Evolutionary conservation across 2,888 invertebrate species (phyloP).

Genomic region (Perizoma affinitatum): DNA sequence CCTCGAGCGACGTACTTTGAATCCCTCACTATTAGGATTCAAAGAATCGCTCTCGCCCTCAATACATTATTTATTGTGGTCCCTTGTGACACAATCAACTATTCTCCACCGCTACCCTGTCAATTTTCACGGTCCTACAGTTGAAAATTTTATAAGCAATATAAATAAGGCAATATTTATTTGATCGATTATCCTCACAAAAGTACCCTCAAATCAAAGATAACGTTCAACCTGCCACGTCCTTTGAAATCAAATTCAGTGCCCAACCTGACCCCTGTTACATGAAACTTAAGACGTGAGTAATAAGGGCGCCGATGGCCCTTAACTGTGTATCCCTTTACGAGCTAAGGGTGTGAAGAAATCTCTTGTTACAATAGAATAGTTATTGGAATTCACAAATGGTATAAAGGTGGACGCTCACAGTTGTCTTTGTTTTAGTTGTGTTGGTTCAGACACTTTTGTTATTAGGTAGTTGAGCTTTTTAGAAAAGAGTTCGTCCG

Average conservation of each 20-base stretch:
- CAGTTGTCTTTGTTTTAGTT: neutral
- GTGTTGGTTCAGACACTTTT: no score
- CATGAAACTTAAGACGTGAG: conserved; percentile 47
- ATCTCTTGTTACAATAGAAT: conserved; percentile 52
- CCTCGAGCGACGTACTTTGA: no score
- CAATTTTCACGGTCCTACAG: no score
- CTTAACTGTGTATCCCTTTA: conserved; percentile 58
- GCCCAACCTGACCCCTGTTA: conserved; percentile 49
- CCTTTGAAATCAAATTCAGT: conserved; percentile 42
- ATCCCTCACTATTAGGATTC: no score
- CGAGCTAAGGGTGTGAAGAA: conserved; percentile 58
- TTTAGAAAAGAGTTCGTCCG: no score
- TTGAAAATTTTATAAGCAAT: neutral
- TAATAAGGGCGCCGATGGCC: conserved; percentile 56
- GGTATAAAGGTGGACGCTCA: conserved; percentile 2
- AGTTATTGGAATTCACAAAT: conserved; percentile 15
- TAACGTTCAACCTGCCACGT: conserved; percentile 28
- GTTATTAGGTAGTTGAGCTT: no score
- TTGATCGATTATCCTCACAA: conserved; percentile 3
- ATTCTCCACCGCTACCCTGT: no score
- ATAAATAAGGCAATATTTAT: neutral
- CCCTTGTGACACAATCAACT: no score
- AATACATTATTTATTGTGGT: no score
- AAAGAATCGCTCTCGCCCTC: no score
- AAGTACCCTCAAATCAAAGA: conserved; percentile 21